Evolutionary conservation across 35 echinoderm and acorn worm species (phyloP).

Genomic region (Apostichopus californicus): DNA sequence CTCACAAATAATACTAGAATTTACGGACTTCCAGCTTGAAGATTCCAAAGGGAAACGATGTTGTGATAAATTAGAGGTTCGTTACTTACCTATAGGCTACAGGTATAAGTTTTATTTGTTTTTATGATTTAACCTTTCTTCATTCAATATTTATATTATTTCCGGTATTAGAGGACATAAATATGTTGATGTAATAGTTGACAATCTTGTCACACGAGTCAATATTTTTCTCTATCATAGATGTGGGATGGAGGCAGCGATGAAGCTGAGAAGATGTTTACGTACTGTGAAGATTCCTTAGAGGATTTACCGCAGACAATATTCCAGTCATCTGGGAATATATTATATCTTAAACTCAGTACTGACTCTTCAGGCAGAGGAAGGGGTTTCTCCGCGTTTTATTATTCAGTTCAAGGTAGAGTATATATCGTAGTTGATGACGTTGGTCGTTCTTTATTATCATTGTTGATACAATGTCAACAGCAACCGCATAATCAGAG

Average conservation of each 20-base stretch:
- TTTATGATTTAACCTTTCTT: not conserved
- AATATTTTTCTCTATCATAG: not conserved
- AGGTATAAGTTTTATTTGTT: not conserved
- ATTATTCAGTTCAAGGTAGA: not conserved
- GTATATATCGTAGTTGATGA: too few species aligned
- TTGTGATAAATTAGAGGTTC: not conserved
- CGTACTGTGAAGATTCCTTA: not conserved
- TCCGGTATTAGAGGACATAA: not conserved
- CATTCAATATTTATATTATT: not conserved
- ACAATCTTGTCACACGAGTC: not conserved
- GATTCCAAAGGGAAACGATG: not conserved
- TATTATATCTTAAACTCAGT: not conserved
- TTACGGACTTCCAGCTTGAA: not conserved
- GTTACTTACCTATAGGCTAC: too few species aligned
- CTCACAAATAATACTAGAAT: not conserved
- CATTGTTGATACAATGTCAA: too few species aligned
- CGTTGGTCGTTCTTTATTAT: too few species aligned
- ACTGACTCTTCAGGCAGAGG: not conserved
- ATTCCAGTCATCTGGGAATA: constrained; percentile 18
- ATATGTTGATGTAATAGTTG: not conserved
- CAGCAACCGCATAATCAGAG: too few species aligned
- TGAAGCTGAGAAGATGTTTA: not conserved
- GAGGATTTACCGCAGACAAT: not conserved
- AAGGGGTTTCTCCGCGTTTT: not conserved
- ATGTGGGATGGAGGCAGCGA: constrained; percentile 13